phyloP scores from a whole-genome alignment of 1,140 invertebrate species.

The Trypoxylus dichotomus region DNA sequence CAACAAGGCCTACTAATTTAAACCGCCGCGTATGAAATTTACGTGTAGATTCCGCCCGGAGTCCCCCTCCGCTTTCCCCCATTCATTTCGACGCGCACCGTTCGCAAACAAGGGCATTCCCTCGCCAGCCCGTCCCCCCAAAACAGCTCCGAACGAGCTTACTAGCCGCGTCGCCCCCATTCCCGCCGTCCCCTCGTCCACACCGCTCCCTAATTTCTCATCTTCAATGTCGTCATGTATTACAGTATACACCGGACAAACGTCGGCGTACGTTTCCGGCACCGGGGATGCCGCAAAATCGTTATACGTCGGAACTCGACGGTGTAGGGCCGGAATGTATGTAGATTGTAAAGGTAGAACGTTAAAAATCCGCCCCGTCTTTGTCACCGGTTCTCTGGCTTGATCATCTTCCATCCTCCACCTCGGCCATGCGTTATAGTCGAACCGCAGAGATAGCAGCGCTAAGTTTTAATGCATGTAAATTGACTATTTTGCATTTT shows the following conservation, averaged over 20 bases:
- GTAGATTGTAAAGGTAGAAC: conserved; percentile 8
- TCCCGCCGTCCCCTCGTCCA: neutral
- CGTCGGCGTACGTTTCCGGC: neutral
- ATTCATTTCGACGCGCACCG: too few species aligned
- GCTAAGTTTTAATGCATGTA: conserved; percentile 48
- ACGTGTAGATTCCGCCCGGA: too few species aligned
- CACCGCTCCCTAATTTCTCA: neutral
- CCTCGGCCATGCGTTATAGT: neutral
- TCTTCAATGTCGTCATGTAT: neutral
- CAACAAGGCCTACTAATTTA: too few species aligned
- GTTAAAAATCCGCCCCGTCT: neutral
- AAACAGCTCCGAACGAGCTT: too few species aligned
- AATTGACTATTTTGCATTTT: conserved; percentile 53
- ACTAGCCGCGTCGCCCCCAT: neutral
- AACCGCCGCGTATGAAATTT: too few species aligned
- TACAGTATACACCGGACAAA: neutral
- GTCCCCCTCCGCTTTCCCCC: neutral
- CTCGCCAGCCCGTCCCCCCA: too few species aligned
- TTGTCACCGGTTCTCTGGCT: neutral
- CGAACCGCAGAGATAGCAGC: neutral
- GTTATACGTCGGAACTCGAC: neutral
- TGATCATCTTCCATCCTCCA: neutral
- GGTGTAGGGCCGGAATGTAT: neutral
- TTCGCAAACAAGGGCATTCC: too few species aligned
- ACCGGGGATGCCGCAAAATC: neutral